phyloP scores from a whole-genome alignment of 2,888 invertebrate species.

The Dryobota labecula region DNA sequence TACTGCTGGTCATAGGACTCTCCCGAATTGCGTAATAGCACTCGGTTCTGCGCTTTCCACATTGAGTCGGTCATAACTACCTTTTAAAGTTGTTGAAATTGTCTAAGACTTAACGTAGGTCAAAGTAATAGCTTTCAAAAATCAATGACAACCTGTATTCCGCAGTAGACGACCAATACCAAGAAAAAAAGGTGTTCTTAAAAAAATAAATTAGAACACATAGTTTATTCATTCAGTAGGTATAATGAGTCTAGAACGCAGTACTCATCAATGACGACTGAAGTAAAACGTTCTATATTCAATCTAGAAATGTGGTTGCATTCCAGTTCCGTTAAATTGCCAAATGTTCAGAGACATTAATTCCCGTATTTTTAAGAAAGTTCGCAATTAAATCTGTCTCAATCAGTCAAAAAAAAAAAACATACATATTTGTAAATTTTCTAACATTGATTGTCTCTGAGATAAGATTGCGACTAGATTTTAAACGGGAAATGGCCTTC shows the following conservation, averaged over 20 bases:
- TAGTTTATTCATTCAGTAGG: slow-evolving; percentile 32
- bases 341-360: background rate
- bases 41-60: background rate
- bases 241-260: slow-evolving; percentile 22
- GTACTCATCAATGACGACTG: slow-evolving; percentile 6
- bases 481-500: background rate
- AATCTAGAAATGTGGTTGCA: background rate
- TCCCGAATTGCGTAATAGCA: background rate
- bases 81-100: background rate
- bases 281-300: slow-evolving; percentile 8
- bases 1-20: background rate
- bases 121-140: slow-evolving; percentile 4
- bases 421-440: no score
- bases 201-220: slow-evolving; percentile 19
- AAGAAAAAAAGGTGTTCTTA: slow-evolving; percentile 14
- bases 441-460: background rate
- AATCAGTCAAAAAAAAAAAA: background rate
- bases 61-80: background rate
- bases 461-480: background rate
- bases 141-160: background rate
- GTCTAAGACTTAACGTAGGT: background rate
- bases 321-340: background rate
- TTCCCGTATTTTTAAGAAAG: background rate
- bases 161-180: background rate
- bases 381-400: background rate